These are phyloP conservation scores for Xenopus laevis DNA, from an alignment of 2,113 vertebrate species.

Conservation along the genomic window DNA sequence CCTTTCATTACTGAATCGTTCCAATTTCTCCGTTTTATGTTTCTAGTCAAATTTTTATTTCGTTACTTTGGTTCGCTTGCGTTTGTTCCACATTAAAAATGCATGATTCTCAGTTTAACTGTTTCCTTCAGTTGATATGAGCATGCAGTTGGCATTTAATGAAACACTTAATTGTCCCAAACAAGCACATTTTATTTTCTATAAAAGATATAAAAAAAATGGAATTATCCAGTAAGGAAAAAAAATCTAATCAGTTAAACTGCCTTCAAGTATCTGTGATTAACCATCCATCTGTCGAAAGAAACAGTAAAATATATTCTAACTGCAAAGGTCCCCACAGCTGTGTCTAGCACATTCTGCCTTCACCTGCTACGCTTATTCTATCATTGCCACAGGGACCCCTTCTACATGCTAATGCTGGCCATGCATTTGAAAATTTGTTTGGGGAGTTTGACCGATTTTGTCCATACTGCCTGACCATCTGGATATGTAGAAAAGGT, in stretches of 20 bases:
- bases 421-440: too few relatives aligned
- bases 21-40: neutral
- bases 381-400: neutral
- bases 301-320: neutral
- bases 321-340: neutral
- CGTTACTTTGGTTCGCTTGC: neutral
- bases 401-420: too few relatives aligned
- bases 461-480: too few relatives aligned
- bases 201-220: neutral
- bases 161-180: neutral
- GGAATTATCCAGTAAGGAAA: conserved; percentile 3
- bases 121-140: neutral
- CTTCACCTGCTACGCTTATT: neutral
- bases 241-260: neutral
- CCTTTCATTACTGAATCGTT: neutral
- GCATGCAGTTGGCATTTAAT: neutral
- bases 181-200: conserved; percentile 8
- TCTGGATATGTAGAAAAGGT: too few relatives aligned
- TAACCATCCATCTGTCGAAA: neutral
- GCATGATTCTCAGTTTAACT: too few relatives aligned
- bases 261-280: neutral
- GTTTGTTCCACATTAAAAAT: neutral
- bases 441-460: too few relatives aligned
- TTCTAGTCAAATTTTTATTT: neutral
- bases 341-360: neutral